Evolutionary conservation across 2,797 vertebrate genomes (phyloP).

Genomic region (Acipenser oxyrinchus): DNA sequence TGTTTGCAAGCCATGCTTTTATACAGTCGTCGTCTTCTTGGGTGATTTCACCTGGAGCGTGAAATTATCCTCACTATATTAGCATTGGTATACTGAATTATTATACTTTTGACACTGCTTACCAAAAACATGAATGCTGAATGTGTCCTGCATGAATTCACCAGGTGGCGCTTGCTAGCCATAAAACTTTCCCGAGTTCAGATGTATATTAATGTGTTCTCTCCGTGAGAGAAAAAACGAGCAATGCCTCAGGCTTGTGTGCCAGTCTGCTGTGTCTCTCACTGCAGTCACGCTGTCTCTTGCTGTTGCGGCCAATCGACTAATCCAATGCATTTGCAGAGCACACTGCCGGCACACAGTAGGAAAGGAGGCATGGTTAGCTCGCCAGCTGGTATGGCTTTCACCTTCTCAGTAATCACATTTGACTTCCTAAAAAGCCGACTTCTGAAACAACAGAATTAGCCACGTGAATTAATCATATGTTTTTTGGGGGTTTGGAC

Average conservation of each 20-base stretch:
- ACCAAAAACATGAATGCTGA: too few species aligned
- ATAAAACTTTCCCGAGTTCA: background rate
- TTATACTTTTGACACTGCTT: too few species aligned
- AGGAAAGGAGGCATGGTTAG: conserved; percentile 15
- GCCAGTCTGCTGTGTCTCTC: conserved; percentile 19
- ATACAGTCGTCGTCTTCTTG: too few species aligned
- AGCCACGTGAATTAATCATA: conserved; percentile 5
- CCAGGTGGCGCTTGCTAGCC: conserved; percentile 26
- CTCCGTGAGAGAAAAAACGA: conserved; percentile 2
- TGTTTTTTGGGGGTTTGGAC: background rate
- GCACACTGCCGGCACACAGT: conserved; percentile 8
- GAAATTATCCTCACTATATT: too few species aligned
- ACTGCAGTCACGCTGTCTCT: conserved; percentile 30
- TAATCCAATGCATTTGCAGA: conserved; percentile 19
- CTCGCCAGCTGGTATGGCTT: conserved; percentile 27
- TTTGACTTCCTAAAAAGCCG: conserved; percentile 22
- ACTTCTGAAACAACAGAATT: conserved; percentile 26
- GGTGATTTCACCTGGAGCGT: too few species aligned
- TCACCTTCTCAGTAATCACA: conserved; percentile 23
- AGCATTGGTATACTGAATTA: too few species aligned
- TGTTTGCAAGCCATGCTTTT: too few species aligned
- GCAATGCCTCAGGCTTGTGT: conserved; percentile 10
- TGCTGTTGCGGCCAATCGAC: conserved; percentile 32
- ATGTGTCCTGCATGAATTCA: background rate
- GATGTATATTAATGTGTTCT: conserved; percentile 1